These are phyloP conservation scores for Clarias platycephalus DNA, from an alignment of 2,797 vertebrate genomes.

Conservation along the genomic window DNA sequence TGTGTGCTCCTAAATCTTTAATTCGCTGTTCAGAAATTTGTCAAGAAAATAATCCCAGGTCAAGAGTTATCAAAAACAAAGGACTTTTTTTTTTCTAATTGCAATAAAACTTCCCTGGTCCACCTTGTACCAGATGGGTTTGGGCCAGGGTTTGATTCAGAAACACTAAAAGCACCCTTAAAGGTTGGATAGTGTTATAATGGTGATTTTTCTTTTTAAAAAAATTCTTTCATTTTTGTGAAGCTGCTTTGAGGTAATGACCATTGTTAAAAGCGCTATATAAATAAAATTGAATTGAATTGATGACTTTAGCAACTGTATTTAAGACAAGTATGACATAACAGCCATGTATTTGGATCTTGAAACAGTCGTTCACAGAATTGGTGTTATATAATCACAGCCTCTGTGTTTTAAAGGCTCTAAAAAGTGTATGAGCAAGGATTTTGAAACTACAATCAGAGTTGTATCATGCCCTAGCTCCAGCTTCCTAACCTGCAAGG, in stretches of 20 bases:
- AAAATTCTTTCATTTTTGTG: too few relatives aligned
- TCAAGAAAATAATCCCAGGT: not conserved
- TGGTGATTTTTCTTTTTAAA: too few relatives aligned
- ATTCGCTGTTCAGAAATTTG: not conserved
- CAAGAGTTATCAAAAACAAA: not conserved
- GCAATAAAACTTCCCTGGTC: not conserved
- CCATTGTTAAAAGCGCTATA: too few relatives aligned
- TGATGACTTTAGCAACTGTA: not conserved
- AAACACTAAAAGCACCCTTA: not conserved
- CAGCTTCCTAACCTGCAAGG: not conserved
- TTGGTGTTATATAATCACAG: not conserved
- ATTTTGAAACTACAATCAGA: not conserved
- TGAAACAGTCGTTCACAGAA: not conserved
- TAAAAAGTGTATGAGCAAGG: not conserved
- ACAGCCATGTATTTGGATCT: too few relatives aligned
- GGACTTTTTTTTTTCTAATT: not conserved
- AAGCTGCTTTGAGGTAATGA: too few relatives aligned
- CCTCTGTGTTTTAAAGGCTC: not conserved
- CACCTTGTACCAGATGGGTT: too few relatives aligned
- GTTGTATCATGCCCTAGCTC: not conserved
- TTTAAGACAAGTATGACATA: not conserved
- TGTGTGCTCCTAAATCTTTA: not conserved
- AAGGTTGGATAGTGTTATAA: not conserved
- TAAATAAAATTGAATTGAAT: too few relatives aligned
- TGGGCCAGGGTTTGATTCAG: not conserved